Evolutionary conservation across 1,140 invertebrate species (phyloP).

Genomic region (Dreissena rostriformis): DNA sequence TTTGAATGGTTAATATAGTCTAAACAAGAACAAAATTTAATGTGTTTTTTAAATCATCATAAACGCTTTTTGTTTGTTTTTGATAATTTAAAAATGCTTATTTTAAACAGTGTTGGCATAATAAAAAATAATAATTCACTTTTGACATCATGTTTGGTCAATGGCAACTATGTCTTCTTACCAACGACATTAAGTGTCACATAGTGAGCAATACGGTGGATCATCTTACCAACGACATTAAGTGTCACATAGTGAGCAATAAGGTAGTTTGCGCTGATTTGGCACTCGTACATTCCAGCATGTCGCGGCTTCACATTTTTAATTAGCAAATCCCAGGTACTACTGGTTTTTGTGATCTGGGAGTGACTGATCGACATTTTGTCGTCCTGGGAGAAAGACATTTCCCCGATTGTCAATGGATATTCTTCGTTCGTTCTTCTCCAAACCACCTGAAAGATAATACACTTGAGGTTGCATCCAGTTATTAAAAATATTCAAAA

Average conservation of each 20-base stretch:
- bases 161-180: too few species aligned
- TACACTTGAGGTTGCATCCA: too few species aligned
- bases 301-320: conserved; percentile 55
- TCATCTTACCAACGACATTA: not conserved
- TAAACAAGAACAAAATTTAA: too few species aligned
- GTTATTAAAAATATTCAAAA: too few species aligned
- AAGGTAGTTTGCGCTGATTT: conserved; percentile 21
- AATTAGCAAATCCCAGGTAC: conserved; percentile 52
- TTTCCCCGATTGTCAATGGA: conserved; percentile 54
- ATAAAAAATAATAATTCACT: too few species aligned
- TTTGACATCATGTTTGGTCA: too few species aligned
- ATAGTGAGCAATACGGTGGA: not conserved
- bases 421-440: conserved; percentile 33
- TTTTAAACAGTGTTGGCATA: too few species aligned
- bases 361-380: conserved; percentile 42
- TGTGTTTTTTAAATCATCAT: too few species aligned
- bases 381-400: conserved; percentile 45
- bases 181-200: not conserved
- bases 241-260: not conserved
- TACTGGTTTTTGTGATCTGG: conserved; percentile 14
- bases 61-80: too few species aligned
- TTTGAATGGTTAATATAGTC: too few species aligned
- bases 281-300: conserved; percentile 60
- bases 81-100: too few species aligned
- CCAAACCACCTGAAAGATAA: conserved; percentile 62